phyloP scores from a whole-genome alignment of 1,140 invertebrate genomes.

The Magallana angulata region DNA sequence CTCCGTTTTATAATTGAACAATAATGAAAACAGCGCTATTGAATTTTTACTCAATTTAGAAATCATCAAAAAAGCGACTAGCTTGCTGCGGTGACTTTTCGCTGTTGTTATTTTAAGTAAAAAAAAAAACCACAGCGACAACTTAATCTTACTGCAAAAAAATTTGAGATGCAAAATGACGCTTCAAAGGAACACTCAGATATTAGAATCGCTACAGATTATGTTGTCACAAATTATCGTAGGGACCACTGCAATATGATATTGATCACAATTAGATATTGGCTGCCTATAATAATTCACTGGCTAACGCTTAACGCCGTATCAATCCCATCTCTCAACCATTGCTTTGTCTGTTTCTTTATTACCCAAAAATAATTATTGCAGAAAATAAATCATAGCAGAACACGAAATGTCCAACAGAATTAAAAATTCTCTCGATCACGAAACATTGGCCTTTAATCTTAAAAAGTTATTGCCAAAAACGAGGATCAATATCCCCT shows the following conservation, averaged over 20 bases:
- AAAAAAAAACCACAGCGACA: too few species aligned
- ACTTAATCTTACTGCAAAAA: too few species aligned
- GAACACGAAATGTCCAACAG: background rate
- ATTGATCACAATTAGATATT: constrained; percentile 12
- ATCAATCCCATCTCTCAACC: background rate
- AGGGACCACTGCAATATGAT: background rate
- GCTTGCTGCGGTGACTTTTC: too few species aligned
- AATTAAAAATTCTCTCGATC: constrained; percentile 15
- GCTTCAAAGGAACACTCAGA: background rate
- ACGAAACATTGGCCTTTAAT: constrained; percentile 28
- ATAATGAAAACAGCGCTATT: too few species aligned
- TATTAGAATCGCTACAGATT: background rate
- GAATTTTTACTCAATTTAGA: too few species aligned
- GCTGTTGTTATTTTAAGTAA: too few species aligned
- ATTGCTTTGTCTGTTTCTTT: background rate
- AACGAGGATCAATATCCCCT: constrained; percentile 19
- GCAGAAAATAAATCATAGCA: background rate
- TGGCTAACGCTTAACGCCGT: background rate
- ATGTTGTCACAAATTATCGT: constrained; percentile 1
- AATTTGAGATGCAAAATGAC: background rate
- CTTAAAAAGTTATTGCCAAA: background rate
- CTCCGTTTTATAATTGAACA: too few species aligned
- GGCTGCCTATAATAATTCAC: background rate
- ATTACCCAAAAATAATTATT: constrained; percentile 24
- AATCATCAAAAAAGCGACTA: too few species aligned